Evolutionary conservation across 2,797 vertebrate species (phyloP), one percentile per base, ranked within the genome.

Genomic region (Poeciliopsis presidionis): DNA sequence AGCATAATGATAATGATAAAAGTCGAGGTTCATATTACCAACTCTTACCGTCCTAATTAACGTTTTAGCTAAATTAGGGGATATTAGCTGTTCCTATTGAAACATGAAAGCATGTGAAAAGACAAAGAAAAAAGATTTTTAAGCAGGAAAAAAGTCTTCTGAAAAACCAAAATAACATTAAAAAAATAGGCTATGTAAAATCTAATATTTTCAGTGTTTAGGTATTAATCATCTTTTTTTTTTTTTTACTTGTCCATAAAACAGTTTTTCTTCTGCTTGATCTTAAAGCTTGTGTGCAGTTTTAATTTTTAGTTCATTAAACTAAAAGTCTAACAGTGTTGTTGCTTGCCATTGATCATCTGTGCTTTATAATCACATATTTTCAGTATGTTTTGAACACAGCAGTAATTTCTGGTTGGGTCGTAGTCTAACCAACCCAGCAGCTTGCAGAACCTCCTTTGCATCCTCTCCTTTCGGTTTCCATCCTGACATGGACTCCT

Each of bases 401-500:
- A 47, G 22, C 53, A 41, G 7, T 20, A 33, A 33, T 73, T 22
- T 45, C 22, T 51, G 36, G 11, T 53, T 51, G 14, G 51, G 30
- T 33, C 12, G 46, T 65, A 43, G n/a, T 63, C 36, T 81, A 59
- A 59, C 3, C 70, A 22, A 20, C 6, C 30, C n/a, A 73, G 28
- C 59, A 20, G 22, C 74, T 76, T 77, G 73, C 69, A 20, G 28
- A 47, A 72, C 72, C 41, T 82, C 67, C 39, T 72, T 36, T 22
- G n/a, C 28, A 5, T 87, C 71, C 67, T 76, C 75, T 77, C n/a
- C 53, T 59, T 84, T 75, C 67, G 22, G 46, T 82, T 81, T 85
- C 74, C 53, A 41, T 53, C 41, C 76, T 69, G 78, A 81, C 77
- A 80, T 82, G 78, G 78, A 86, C 85, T 75, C 30, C 57, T 69